Evolutionary conservation across 2,797 vertebrate species (phyloP).

Genomic region (Morelia viridis): DNA sequence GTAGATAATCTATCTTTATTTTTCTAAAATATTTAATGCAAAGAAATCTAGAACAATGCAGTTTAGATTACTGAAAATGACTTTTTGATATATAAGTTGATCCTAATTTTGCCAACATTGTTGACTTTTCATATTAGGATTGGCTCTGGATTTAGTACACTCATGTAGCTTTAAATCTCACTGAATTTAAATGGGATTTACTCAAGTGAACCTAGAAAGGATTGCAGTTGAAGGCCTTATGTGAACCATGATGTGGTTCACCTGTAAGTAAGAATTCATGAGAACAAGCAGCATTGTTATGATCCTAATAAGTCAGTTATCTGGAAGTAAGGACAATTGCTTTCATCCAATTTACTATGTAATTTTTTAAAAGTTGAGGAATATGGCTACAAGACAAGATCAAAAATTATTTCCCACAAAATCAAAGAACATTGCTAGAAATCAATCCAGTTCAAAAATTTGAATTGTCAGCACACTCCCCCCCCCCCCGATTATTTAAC

Average conservation of each 20-base stretch:
- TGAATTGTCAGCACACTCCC: no score
- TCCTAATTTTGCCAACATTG: neutral
- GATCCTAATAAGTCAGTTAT: neutral
- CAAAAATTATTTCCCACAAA: neutral
- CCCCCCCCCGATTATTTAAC: neutral
- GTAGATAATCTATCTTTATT: neutral
- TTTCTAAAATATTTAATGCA: neutral
- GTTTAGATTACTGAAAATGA: neutral
- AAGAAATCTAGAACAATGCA: neutral
- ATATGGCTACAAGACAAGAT: neutral
- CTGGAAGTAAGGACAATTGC: neutral
- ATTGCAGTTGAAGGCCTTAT: neutral
- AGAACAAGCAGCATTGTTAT: neutral
- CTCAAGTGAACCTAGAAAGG: neutral
- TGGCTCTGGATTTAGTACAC: neutral
- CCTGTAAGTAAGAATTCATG: neutral
- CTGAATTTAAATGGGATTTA: constrained; percentile 6
- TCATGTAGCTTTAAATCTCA: neutral
- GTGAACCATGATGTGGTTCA: neutral
- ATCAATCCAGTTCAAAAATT: neutral
- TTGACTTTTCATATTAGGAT: neutral
- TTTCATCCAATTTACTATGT: neutral
- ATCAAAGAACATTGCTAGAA: neutral
- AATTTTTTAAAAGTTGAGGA: neutral
- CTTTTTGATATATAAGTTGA: neutral